Evolutionary conservation across 2,888 invertebrate species (phyloP), one percentile per base, ranked within the genome.

Genomic region (Tachina lurida): DNA sequence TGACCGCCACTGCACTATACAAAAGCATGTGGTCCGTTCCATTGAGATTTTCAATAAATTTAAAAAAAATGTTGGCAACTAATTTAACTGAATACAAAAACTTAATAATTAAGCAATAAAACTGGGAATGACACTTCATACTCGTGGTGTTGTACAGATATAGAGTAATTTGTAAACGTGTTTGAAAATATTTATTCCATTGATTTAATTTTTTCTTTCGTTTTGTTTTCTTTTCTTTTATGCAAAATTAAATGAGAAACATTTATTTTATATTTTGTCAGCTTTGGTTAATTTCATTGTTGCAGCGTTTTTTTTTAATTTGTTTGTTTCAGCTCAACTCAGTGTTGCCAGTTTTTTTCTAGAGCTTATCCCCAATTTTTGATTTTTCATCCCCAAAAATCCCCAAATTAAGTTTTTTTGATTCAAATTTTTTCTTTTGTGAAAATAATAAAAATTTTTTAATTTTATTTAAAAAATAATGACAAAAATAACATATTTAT

Each of bases 241-340:
- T 67, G 49, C 41, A 49, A 52, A 67, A 74, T 8, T 49, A 63
- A 77, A 77, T 10, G 56, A 73, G 17, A 15, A 77, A 49, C 41
- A 41, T 49, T 47, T n/a, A 39, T 73, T 47, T 73, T 58, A 8
- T 45, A 17, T 19, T 43, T 43, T 54, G 17, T 13, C 15, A 41
- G 4, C 56, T 68, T 49, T 70, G 58, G 49, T 49, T 68, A 68
- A 68, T 49, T 77, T 58, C 39, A 49, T 60, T 77, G 22, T 60
- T 43, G n/a, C 31, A 62, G 52, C 3, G 17, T 52, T 62, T 52
- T 52, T 22, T 52, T 9, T 49, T 76, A n/a, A 41, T 9, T 49
- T 62, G 47, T 49, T 41, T 65, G 17, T 12, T n/a, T 41, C 8
- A 15, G 45, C 13, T 54, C 39, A n/a, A n/a, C n/a, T n/a, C n/a